phyloP scores from a whole-genome alignment of 2,888 invertebrate genomes.

The Volucella inflata region DNA sequence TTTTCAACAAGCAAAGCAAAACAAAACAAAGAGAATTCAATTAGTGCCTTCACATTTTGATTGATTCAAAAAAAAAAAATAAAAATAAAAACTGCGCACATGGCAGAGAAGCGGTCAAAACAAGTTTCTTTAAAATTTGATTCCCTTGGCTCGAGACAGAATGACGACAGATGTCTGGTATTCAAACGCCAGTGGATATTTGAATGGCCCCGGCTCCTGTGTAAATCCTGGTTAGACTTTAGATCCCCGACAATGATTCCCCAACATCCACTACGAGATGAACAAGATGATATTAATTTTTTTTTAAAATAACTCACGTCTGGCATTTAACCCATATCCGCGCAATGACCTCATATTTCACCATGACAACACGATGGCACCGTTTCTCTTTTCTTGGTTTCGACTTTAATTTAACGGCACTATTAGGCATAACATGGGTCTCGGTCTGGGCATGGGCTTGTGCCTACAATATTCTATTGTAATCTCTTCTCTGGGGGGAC shows the following conservation, averaged over 20 bases:
- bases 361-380: neutral
- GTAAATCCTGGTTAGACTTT: conserved; percentile 23
- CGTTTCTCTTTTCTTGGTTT: conserved; percentile 3
- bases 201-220: neutral
- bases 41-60: conserved; percentile 45
- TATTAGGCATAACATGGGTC: conserved; percentile 21
- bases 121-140: conserved; percentile 24
- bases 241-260: conserved; percentile 36
- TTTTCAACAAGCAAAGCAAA: neutral
- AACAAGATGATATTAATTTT: conserved; percentile 45
- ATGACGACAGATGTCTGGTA: conserved; percentile 65
- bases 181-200: neutral
- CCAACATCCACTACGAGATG: conserved; percentile 31
- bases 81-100: conserved; percentile 5
- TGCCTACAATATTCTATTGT: conserved; percentile 28
- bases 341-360: conserved; percentile 60
- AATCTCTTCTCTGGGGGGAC: conserved; percentile 26
- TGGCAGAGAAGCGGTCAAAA: conserved; percentile 25
- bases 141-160: conserved; percentile 51
- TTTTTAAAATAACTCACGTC: conserved; percentile 49
- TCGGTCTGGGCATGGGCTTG: no score
- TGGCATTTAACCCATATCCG: conserved; percentile 64
- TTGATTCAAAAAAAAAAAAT: conserved; percentile 19
- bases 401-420: conserved; percentile 45
- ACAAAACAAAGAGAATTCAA: conserved; percentile 45